Conservation (phyloP, 2,113 vertebrate species). For the Falcunculus frontatus region DNA sequence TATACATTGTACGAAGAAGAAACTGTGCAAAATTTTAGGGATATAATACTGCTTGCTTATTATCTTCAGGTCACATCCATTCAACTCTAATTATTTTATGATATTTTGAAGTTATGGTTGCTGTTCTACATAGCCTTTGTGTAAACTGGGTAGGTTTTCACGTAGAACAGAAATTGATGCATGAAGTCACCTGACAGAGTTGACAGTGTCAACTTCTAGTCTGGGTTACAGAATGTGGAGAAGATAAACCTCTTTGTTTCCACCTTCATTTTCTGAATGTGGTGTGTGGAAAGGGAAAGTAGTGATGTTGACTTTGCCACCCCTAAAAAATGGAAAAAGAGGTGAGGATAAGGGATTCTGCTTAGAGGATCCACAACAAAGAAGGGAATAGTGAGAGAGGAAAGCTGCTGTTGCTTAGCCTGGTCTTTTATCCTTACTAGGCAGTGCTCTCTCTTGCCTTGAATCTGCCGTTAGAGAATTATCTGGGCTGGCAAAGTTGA, state of each 20-base stretch:
- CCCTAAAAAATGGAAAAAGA: neutral
- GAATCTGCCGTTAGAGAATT: neutral
- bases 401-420: fast-evolving
- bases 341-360: neutral
- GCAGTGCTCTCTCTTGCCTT: neutral
- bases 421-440: neutral
- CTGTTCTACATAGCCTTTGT: neutral
- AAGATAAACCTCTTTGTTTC: neutral
- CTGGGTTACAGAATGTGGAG: neutral
- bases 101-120: neutral
- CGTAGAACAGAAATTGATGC: neutral
- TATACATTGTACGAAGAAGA: neutral
- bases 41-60: neutral
- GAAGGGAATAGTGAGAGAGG: neutral
- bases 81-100: neutral
- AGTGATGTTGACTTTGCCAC: neutral
- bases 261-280: neutral
- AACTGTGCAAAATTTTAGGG: neutral
- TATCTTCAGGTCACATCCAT: neutral
- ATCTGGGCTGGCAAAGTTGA: neutral
- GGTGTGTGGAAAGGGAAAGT: neutral
- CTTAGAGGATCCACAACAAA: neutral
- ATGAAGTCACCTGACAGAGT: neutral
- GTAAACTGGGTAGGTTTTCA: neutral
- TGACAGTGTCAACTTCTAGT: neutral